Conservation (phyloP, 2,888 invertebrate genomes). For the Yponomeuta plumbellus region DNA sequence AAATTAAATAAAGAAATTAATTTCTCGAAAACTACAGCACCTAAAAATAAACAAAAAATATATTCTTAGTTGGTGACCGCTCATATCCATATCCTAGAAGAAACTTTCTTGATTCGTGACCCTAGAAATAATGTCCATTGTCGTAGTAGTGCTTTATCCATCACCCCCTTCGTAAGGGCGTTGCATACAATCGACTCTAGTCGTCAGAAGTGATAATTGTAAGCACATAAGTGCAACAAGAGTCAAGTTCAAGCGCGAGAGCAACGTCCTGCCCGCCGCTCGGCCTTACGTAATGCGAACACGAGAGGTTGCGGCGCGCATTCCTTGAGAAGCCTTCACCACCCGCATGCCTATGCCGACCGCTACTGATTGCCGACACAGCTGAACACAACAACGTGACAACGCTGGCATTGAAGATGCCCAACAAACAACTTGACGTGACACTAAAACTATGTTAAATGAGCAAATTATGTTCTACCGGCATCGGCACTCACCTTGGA, state of each 20-base stretch:
- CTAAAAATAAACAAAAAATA: no score
- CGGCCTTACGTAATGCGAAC: constrained; percentile 45
- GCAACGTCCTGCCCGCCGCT: constrained; percentile 54
- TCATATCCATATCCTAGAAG: no score
- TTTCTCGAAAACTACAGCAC: no score
- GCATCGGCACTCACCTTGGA: constrained; percentile 48
- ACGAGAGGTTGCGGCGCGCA: constrained; percentile 39
- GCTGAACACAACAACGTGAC: constrained; percentile 1
- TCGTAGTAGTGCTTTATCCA: no score
- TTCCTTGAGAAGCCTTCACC: constrained; percentile 35
- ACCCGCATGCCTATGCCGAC: constrained; percentile 30
- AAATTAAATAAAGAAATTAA: no score
- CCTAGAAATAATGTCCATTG: no score
- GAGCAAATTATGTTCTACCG: neutral
- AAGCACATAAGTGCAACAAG: neutral
- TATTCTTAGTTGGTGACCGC: no score
- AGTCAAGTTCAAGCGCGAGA: constrained; percentile 64
- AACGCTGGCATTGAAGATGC: neutral
- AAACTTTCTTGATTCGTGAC: no score
- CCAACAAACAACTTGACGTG: neutral
- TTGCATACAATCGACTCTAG: no score
- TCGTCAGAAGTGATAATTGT: neutral
- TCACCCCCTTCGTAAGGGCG: no score
- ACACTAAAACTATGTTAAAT: neutral
- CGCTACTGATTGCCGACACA: neutral